A percentile compares a stretch with the other conserved stretches of the same genome.
phyloP scores from a whole-genome alignment of 2,797 vertebrate species.

The Galagoides demidoff region DNA sequence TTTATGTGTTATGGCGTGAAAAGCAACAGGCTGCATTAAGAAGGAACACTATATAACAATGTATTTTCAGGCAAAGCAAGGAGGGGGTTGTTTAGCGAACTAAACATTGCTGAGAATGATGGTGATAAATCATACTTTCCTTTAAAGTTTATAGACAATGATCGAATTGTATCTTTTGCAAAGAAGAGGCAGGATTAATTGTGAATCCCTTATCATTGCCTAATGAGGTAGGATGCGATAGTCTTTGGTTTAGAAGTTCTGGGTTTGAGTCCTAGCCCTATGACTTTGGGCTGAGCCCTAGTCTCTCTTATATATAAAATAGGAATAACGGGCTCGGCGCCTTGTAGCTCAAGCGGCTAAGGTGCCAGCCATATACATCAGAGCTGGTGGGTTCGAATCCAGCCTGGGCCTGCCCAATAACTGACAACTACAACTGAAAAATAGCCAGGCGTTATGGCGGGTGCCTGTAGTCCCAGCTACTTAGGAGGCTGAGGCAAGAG shows the following conservation, averaged over 20 bases:
- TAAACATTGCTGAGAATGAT: not conserved
- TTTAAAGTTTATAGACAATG: not conserved
- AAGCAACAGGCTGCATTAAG: not conserved
- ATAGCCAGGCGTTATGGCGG: too few relatives aligned
- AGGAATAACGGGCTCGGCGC: not conserved
- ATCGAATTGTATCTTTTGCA: not conserved
- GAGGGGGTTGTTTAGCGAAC: not conserved
- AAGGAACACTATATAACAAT: not conserved
- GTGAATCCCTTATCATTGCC: not conserved
- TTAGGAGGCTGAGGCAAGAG: too few relatives aligned
- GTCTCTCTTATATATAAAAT: conserved; percentile 11
- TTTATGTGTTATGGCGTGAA: not conserved
- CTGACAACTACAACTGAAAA: too few relatives aligned
- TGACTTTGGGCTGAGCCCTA: not conserved
- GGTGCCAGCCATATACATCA: too few relatives aligned
- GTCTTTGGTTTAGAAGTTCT: not conserved
- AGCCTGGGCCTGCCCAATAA: too few relatives aligned
- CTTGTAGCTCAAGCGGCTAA: too few relatives aligned
- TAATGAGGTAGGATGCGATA: not conserved
- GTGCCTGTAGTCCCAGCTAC: too few relatives aligned
- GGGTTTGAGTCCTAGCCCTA: not conserved
- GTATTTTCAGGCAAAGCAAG: conserved; percentile 1
- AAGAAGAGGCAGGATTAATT: not conserved
- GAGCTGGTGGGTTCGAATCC: too few relatives aligned
- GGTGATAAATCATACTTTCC: not conserved